Percentiles rank a stretch among this genome's conserved stretches.
phyloP scores from a whole-genome alignment of 2,888 invertebrate genomes.

The Caenorhabditis zanzibari region DNA sequence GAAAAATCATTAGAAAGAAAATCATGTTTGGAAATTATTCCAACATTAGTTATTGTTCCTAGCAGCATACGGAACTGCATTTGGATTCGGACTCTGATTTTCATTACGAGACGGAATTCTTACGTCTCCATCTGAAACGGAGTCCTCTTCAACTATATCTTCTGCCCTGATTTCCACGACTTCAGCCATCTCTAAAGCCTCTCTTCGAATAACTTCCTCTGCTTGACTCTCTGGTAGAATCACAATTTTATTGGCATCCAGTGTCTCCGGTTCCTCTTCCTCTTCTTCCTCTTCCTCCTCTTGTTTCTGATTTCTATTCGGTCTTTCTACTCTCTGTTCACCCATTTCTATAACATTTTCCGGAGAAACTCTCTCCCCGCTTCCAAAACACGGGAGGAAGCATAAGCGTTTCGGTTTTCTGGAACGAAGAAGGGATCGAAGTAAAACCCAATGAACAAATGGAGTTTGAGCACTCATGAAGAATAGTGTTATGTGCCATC shows the following conservation, averaged over 20 bases:
- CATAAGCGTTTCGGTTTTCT: constrained; percentile 46
- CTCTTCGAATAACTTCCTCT: constrained; percentile 11
- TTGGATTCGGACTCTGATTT: background rate
- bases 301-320: constrained; percentile 4
- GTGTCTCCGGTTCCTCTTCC: constrained; percentile 37
- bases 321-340: background rate
- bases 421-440: constrained; percentile 43
- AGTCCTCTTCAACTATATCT: background rate
- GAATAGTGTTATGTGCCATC: background rate
- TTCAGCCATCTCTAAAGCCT: background rate
- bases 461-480: constrained; percentile 43
- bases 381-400: constrained; percentile 43
- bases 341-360: constrained; percentile 10
- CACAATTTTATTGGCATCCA: constrained; percentile 50
- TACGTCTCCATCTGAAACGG: background rate
- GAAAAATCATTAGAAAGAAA: too few relatives aligned
- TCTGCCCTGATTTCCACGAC: background rate
- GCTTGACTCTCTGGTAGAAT: constrained; percentile 15
- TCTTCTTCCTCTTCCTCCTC: constrained; percentile 36
- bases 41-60: background rate
- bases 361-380: constrained; percentile 6
- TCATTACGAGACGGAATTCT: background rate
- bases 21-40: background rate
- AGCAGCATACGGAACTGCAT: background rate
- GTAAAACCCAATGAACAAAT: constrained; percentile 17